Base-by-base conservation (phyloP, 2,888 invertebrate genomes). In the Axea sp. region DNA sequence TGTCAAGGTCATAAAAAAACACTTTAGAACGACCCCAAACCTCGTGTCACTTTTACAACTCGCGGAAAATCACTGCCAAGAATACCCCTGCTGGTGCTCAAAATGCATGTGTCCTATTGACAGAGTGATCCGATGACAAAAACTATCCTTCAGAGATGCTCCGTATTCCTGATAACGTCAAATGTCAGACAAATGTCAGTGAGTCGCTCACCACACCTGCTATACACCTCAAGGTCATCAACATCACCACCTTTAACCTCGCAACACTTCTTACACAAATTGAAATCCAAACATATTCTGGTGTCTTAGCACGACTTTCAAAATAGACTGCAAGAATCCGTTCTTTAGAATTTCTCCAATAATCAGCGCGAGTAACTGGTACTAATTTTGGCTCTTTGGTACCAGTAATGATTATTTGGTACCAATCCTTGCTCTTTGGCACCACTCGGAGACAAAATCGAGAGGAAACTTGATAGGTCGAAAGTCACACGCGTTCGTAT, bases 111-210 rank as follows among this genome's bases (percentile, higher is more conserved):
- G 45, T 14, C 19, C 11, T 15, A 11, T 15, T 14, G 8, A 26
- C n/a, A 3, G 4, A 9, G 6, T 3, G 12, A 8, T 26, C 9
- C n/a, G n/a, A n/a, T n/a, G n/a, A n/a, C n/a, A n/a, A n/a, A n/a
- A n/a, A n/a, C n/a, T n/a, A n/a, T n/a, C n/a, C n/a, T n/a, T n/a
- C n/a, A n/a, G n/a, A n/a, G n/a, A n/a, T n/a, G n/a, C 9, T 30
- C 1, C 41, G 28, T 28, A 6, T 3, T 8, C 14, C 31, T 17
- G 31, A 49, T 39, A 39, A n/a, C 72, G 65, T 73, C 74, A 75
- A 81, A 79, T 81, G 81, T 80, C 81, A 81, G 71, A 77, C 73
- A 78, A 81, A 80, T 81, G 81, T 81, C 79, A 79, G 77, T 76
- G 76, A 77, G 77, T 47, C 41, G 41, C 59, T 12, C 73, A 67